Conservation (phyloP, 2,888 invertebrate species). For the Lycia hirtaria region DNA sequence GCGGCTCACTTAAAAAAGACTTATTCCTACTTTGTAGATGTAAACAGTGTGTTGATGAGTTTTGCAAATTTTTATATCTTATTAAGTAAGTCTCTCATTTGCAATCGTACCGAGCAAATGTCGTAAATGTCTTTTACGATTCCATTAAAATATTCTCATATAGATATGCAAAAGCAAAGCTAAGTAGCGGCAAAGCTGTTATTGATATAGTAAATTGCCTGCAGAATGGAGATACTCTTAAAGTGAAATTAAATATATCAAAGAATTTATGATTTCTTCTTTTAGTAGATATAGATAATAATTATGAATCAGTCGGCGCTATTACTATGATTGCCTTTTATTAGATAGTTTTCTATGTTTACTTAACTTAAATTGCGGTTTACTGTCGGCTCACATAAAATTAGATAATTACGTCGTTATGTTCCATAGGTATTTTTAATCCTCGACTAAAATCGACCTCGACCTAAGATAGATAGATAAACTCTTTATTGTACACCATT, state of each 20-base stretch:
- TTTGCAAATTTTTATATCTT: slow-evolving; percentile 16
- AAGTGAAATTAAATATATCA: slow-evolving; percentile 44
- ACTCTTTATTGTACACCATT: no score
- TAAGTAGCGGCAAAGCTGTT: slow-evolving; percentile 41
- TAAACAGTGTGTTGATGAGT: slow-evolving; percentile 11
- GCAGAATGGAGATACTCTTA: slow-evolving; percentile 32
- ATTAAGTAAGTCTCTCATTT: slow-evolving; percentile 16
- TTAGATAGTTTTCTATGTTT: not conserved
- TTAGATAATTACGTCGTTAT: no score
- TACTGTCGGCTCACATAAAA: no score
- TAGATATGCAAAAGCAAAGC: slow-evolving; percentile 46
- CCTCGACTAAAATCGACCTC: no score
- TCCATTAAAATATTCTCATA: slow-evolving; percentile 44
- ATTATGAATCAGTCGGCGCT: slow-evolving; percentile 27
- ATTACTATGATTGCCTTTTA: slow-evolving; percentile 36
- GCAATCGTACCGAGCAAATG: slow-evolving; percentile 12
- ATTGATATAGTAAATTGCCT: slow-evolving; percentile 44
- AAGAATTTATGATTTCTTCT: slow-evolving; percentile 42
- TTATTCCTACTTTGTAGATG: not conserved
- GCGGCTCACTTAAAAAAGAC: no score
- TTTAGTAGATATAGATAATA: slow-evolving; percentile 27
- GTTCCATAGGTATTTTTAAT: no score
- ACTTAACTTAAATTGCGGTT: not conserved
- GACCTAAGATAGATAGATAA: no score
- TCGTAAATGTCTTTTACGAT: slow-evolving; percentile 47